Evolutionary conservation across 1,140 invertebrate species (phyloP).

Genomic region (Drosophila azteca): DNA sequence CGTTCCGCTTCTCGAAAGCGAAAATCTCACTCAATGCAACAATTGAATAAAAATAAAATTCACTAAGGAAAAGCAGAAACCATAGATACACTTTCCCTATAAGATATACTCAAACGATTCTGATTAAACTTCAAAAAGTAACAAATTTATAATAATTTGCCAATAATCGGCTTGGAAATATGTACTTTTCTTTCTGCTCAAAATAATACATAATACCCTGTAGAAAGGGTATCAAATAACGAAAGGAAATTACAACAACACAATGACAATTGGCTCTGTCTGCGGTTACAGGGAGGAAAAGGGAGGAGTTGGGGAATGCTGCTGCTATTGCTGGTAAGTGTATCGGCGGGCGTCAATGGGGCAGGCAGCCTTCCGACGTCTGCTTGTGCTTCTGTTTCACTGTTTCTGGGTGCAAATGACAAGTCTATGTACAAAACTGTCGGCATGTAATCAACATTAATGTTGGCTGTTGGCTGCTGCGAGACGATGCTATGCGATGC

Average conservation of each 20-base stretch:
- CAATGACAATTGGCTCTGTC: constrained; percentile 46
- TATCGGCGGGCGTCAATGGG: too few relatives aligned
- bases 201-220: too few relatives aligned
- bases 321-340: too few relatives aligned
- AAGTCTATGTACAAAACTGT: constrained; percentile 69
- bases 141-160: too few relatives aligned
- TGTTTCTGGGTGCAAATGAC: constrained; percentile 57
- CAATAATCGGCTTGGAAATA: too few relatives aligned
- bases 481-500: too few relatives aligned
- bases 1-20: constrained; percentile 14
- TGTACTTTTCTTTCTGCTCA: too few relatives aligned
- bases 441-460: constrained; percentile 75
- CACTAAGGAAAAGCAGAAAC: neutral
- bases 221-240: too few relatives aligned
- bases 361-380: neutral
- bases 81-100: too few relatives aligned
- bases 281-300: constrained; percentile 10
- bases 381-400: constrained; percentile 6
- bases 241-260: constrained; percentile 14
- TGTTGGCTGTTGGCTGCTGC: constrained; percentile 39
- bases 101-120: too few relatives aligned
- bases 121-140: too few relatives aligned
- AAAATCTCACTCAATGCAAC: constrained; percentile 45
- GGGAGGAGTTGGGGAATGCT: too few relatives aligned
- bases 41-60: constrained; percentile 48